These are phyloP conservation scores for Myripristis jacobus DNA, from an alignment of 2,797 vertebrate species.

Conservation along the genomic window DNA sequence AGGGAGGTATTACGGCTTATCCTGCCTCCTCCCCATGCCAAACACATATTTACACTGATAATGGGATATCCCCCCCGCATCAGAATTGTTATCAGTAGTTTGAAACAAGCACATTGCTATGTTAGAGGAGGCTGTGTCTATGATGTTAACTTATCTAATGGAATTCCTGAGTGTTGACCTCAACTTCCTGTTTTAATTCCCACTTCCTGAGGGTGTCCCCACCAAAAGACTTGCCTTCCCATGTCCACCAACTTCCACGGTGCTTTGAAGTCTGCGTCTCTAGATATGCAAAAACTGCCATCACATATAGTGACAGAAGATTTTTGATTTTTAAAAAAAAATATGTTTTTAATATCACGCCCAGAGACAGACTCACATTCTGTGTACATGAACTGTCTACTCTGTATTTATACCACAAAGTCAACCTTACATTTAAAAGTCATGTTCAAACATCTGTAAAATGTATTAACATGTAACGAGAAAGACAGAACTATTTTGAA, in stretches of 20 bases:
- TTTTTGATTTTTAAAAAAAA: too few species aligned
- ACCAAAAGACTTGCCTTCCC: constrained; percentile 39
- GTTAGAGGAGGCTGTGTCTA: constrained; percentile 42
- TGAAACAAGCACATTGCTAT: neutral
- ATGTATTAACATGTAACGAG: neutral
- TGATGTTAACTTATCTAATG: constrained; percentile 63
- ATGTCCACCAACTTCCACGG: constrained; percentile 9
- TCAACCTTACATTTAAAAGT: neutral
- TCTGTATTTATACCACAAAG: neutral
- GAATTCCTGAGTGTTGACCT: constrained; percentile 79
- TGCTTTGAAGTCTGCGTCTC: constrained; percentile 15
- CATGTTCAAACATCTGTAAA: constrained; percentile 1
- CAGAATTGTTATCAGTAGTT: neutral
- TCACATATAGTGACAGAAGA: too few species aligned
- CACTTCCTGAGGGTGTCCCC: constrained; percentile 76
- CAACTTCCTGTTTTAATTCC: constrained; percentile 81
- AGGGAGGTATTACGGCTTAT: neutral
- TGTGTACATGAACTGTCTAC: neutral
- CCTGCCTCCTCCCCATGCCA: too few species aligned
- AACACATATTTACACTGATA: too few species aligned
- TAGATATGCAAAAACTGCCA: constrained; percentile 22
- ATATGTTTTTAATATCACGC: constrained; percentile 21
- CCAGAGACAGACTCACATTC: constrained; percentile 1
- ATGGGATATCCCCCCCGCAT: too few species aligned
- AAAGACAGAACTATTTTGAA: neutral